Evolutionary conservation across 2,797 vertebrate genomes (phyloP), one percentile per base, ranked within the genome.

Genomic region (Nyctalus aviator): DNA sequence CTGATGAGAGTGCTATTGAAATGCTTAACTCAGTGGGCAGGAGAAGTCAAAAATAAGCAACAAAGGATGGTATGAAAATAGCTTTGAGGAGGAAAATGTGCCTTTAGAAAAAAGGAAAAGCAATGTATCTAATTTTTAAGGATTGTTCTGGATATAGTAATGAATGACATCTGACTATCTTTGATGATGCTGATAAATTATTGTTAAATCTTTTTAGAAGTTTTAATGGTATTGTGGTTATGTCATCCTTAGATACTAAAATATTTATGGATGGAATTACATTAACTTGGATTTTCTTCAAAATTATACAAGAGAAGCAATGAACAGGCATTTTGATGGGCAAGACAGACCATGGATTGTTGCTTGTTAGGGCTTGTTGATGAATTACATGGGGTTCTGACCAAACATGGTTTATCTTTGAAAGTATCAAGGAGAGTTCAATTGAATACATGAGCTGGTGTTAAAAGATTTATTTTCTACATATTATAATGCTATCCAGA

Each of bases 261-360:
- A 93, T 55, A 79, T 41, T 83, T 79, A 69, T 41, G 44, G 20
- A 82, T 72, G 30, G 53, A 89, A 76, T 82, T 78, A 88, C 55
- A 64, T 90, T 87, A 93, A 53, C n/a, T 91, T 89, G 76, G 30
- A 66, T 84, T 94, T 84, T 35, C 81, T 93, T 84, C 41, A 71
- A 88, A 93, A 89, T 62, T 57, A 94, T 23, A 57, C 8, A 78
- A 88, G 69, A 77, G 25, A 81, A 92, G 13, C 69, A 25, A 11
- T 90, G 23, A 90, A 44, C 15, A 55, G 27, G 25, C 4, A 30
- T 87, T 91, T 84, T 66, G 30, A 27, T 32, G 57, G 71, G 57
- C n/a, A 88, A 83, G 23, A 73, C 0, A 21, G 9, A 18, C 32
- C 9, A 41, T 88, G 48, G 6, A 30, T 71, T 66, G 25, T 66